A percentile compares a stretch with the other conserved stretches of the same genome.
Evolutionary conservation across 2,113 vertebrate genomes (phyloP).

Genomic region (Oreochromis aureus): DNA sequence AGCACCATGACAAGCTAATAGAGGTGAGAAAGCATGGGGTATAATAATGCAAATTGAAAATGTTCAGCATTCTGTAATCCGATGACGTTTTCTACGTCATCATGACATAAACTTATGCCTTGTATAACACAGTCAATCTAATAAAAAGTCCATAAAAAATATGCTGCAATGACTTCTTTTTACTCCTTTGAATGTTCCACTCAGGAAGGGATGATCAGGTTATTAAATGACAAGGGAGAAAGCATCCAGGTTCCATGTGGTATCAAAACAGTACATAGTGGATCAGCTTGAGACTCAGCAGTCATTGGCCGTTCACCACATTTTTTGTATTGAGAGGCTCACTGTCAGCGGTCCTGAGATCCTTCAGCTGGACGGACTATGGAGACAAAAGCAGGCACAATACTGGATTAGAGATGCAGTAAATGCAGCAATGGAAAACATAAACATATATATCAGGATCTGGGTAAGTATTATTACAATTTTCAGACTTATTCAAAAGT

Average conservation of each 20-base stretch:
- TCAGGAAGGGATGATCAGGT: background rate
- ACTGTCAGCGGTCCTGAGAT: background rate
- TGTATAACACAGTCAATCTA: background rate
- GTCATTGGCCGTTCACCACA: constrained; percentile 22
- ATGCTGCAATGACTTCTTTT: background rate
- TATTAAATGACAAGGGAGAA: background rate
- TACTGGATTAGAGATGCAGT: background rate
- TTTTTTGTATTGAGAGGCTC: background rate
- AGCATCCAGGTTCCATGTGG: background rate
- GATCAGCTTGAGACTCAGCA: background rate
- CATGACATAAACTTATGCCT: background rate
- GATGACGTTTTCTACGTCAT: background rate
- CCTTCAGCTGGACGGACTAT: constrained; percentile 24
- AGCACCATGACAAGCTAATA: background rate
- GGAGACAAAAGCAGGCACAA: background rate
- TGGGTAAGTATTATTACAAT: background rate
- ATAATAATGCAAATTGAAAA: background rate
- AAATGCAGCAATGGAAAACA: background rate
- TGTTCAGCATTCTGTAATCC: background rate
- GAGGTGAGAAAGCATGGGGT: background rate
- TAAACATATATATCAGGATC: background rate
- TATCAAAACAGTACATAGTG: background rate
- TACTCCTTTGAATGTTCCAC: background rate
- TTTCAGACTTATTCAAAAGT: background rate
- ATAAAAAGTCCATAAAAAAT: background rate